Base-by-base conservation (phyloP, 2,797 vertebrate species). In the Typhlichthys eigenmanni region DNA sequence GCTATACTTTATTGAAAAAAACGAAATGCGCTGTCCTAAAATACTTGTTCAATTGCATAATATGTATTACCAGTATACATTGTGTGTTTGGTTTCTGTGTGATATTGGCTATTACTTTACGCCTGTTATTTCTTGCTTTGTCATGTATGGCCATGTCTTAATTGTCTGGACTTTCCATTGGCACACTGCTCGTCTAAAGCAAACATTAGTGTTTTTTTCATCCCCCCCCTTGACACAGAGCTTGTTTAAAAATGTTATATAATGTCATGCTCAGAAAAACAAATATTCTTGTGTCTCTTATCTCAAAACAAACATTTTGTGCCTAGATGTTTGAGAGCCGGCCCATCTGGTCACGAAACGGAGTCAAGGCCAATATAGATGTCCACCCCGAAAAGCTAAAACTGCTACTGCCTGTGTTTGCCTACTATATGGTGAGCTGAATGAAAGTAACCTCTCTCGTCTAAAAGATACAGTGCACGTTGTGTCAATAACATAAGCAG, bases 351-450 rank as follows among this genome's bases (percentile, higher is more conserved):
- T 99, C 96, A 5, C 90, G 95, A 34, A 99, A 96, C 0, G 97
- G 95, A 0, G 92, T 99, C 72, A 99, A 95, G 85, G 95, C 95
- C 85, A 96, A 95, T 58, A 71, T 98, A 69, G 93, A 94, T 1
- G 53, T 98, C 68, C 98, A 98, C 51, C 97, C 96, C 0, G 97
- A 98, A 62, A 99, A 99, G 79, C 94, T 99, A 66, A 99, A 99
- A 64, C 85, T 96, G 74, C 85, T 98, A 69, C 88, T 99, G 75
- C 97, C 95, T 0, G 89, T 92, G 17, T 54, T 94, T 65, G 96
- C 97, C 50, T 99, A 95, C 75, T 99, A 98, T 84, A 98, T 96
- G 97, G 97, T 99, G 73, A 96, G 95, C 14, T 34, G 12, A 64
- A 13, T 8, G 3, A 6, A 63, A 38, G 55, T 2, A 1, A 6